A percentile compares a stretch with the other conserved stretches of the same genome.
Evolutionary conservation across 2,797 vertebrate genomes (phyloP).

Genomic region (Ispidina picta): DNA sequence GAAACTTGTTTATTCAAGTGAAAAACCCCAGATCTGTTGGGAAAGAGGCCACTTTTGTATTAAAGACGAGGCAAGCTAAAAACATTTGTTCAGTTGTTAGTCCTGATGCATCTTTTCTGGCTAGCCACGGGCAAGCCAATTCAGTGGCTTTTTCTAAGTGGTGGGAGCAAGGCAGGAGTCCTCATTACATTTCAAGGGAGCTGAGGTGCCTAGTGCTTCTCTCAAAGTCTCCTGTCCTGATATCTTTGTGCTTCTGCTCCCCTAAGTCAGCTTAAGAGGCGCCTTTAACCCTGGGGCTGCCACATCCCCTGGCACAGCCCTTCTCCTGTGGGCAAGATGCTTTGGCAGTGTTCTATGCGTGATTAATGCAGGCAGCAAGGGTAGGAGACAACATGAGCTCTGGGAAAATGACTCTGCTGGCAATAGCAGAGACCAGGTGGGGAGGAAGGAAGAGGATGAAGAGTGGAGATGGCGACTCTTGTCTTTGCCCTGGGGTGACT

Average conservation of each 20-base stretch:
- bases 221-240: background rate
- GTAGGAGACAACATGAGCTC: background rate
- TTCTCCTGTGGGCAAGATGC: background rate
- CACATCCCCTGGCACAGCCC: background rate
- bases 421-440: background rate
- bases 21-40: background rate
- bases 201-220: background rate
- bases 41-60: background rate
- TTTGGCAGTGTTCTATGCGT: accelerated
- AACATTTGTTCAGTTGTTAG: background rate
- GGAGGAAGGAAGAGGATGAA: background rate
- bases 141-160: background rate
- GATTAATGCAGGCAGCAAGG: background rate
- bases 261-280: background rate
- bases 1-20: background rate
- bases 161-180: background rate
- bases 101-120: background rate
- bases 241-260: background rate
- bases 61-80: background rate
- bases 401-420: background rate
- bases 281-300: background rate
- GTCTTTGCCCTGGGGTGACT: background rate
- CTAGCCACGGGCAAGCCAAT: background rate
- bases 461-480: background rate
- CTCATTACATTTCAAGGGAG: background rate